Evolutionary conservation across 2,888 invertebrate species (phyloP), one percentile per base, ranked within the genome.

Genomic region (Adineta ricciae): DNA sequence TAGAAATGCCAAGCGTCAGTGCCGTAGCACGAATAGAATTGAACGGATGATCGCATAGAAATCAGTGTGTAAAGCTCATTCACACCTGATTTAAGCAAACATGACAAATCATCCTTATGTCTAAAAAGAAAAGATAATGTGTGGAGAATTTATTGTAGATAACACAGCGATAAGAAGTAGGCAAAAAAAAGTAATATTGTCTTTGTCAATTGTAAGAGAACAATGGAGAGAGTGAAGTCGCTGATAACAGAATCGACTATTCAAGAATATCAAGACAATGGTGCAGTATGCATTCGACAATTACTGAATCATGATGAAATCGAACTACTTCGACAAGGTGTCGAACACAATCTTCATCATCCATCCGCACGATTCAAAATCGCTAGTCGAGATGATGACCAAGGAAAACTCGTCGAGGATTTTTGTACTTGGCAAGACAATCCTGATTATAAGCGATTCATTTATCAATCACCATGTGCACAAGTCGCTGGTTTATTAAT

Each of bases 391-490:
- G 54, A 84, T 11, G 87, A 86, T n/a, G 86, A 87, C 0, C 84
- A 85, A 41, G 89, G 89, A 5, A 84, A 84, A 78, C 89, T 88
- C 86, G 89, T 89, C 86, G 88, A 89, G 84, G 89, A 89, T 86
- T 89, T 88, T 86, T 89, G 88, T 86, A 89, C 89, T 86, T 89
- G 89, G 89, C 73, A 56, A n/a, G 86, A 84, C 73, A 88, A 89
- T 52, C 87, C 87, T 14, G 88, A 89, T 86, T 89, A 89, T 83
- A 84, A 86, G 38, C 88, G 88, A 19, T 89, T 84, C 84, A 88
- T 88, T 14, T 86, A 86, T 72, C 83, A 88, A 82, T 89, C 89
- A 4, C 88, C 88, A 9, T 88, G 88, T 24, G 88, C 88, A 16
- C 86, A 87, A 46, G 87, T 89, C n/a, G 89, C 88, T 24, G 88